Evolutionary conservation across 2,113 vertebrate species (phyloP), one percentile per base, ranked within the genome.

Genomic region (Cariama cristata): DNA sequence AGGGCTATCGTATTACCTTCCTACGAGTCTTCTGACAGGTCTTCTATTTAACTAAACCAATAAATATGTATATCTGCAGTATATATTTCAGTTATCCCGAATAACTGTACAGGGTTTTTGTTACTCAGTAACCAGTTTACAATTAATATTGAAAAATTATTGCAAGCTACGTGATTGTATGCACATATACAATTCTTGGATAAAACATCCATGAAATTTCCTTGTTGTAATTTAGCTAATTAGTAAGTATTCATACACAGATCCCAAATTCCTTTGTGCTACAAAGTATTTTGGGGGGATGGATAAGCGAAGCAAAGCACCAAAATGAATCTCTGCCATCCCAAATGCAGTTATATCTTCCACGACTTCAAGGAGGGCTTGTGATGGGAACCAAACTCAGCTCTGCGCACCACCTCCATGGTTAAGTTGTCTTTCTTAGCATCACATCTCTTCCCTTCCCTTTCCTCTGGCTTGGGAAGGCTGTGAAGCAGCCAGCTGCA

Each of bases 11-110:
- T 94, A 88, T 90, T 90, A 71, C 44, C 55, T 71, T 80, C 44
- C 90, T 90, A 42, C n/a, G 88, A 67, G 82, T 80, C 40, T 93
- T 76, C 59, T 92, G 94, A 80, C 72, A 95, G 71, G 62, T 49
- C 87, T 94, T 96, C 85, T 86, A 35, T 95, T 95, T 88, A 90
- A 67, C 55, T 80, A 88, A 94, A 90, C 30, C 55, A 89, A 79
- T 88, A 96, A 74, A 88, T 95, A 82, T 38, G 63, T 56, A 79
- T 90, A 92, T 90, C 76, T 69, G 14, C 18, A 82, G 60, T 60
- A 72, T 85, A n/a, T 72, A 79, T 95, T 94, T 84, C 66, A 90
- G 67, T 89, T 94, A 73, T 40, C 63, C 59, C 56, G 66, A 63
- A 56, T 11, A 82, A 86, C 44, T 19, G 4, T 72, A 59, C 42